Conservation (phyloP, 2,797 vertebrate genomes). For the Neostethus bicornis region DNA sequence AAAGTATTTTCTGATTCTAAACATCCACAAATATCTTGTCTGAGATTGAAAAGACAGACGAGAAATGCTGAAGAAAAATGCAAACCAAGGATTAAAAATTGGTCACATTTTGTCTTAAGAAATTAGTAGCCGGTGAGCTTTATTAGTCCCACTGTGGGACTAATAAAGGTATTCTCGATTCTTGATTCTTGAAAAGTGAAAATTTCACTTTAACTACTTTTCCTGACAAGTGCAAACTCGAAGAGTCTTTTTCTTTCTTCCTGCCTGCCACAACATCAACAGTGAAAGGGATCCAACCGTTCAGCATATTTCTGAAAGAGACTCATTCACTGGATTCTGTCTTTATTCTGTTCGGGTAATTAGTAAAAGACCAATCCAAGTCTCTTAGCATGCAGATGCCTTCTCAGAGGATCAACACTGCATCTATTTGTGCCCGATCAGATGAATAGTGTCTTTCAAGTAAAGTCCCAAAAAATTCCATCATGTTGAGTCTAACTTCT, state of each 20-base stretch:
- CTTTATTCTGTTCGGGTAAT: slow-evolving; percentile 59
- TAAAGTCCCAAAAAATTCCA: background rate
- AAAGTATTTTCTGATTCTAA: too few species aligned
- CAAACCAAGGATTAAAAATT: too few species aligned
- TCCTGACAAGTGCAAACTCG: slow-evolving; percentile 11
- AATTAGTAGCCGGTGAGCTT: background rate
- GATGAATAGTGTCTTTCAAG: slow-evolving; percentile 14
- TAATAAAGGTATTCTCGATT: too few species aligned
- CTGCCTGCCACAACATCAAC: slow-evolving; percentile 28
- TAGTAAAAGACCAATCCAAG: slow-evolving; percentile 56
- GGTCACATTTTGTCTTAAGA: too few species aligned
- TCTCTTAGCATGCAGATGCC: slow-evolving; percentile 67
- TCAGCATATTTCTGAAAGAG: slow-evolving; percentile 66
- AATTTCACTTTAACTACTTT: slow-evolving; percentile 14
- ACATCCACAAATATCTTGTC: background rate
- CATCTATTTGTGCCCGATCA: slow-evolving; percentile 41
- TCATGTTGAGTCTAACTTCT: slow-evolving; percentile 21
- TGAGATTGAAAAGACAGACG: too few species aligned
- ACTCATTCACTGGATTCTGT: slow-evolving; percentile 55
- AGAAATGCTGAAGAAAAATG: too few species aligned
- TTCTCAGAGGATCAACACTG: slow-evolving; percentile 47
- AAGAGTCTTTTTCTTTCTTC: slow-evolving; percentile 31
- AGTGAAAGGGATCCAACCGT: slow-evolving; percentile 34
- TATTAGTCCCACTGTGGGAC: too few species aligned
- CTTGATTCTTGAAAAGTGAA: background rate